Percentiles rank a stretch among this genome's conserved stretches.
Conservation (phyloP, 2,113 vertebrate genomes). For the Zosterops pallidus region DNA sequence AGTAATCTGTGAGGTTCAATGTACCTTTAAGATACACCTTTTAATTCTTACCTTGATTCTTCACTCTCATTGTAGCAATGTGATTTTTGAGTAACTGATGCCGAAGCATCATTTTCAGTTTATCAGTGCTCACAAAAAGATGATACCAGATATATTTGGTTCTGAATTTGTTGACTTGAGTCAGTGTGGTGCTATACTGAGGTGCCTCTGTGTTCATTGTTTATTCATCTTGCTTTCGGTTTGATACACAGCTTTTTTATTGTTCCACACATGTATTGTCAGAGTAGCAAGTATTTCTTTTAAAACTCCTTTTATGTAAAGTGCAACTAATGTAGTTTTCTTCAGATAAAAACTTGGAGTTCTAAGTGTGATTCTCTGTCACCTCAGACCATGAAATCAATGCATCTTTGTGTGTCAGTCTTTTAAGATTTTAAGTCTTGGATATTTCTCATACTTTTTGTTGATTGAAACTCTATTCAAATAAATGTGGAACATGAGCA, state of each 20-base stretch:
- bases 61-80: not conserved
- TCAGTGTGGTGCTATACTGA: not conserved
- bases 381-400: not conserved
- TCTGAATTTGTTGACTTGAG: not conserved
- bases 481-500: not conserved
- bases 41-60: not conserved
- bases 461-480: not conserved
- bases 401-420: not conserved
- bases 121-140: not conserved
- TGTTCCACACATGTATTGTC: not conserved
- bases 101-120: not conserved
- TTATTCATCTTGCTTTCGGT: not conserved
- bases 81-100: not conserved
- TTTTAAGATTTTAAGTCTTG: not conserved
- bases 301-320: not conserved
- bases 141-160: not conserved
- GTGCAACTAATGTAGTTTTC: not conserved
- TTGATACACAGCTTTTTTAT: not conserved
- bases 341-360: not conserved
- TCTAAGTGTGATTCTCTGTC: not conserved
- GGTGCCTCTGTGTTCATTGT: rapidly evolving
- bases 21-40: not conserved
- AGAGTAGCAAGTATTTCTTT: not conserved
- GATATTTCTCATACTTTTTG: not conserved
- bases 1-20: not conserved